phyloP scores from a whole-genome alignment of 92 coral and sea anemone species.

The Phenganax subtilis region DNA sequence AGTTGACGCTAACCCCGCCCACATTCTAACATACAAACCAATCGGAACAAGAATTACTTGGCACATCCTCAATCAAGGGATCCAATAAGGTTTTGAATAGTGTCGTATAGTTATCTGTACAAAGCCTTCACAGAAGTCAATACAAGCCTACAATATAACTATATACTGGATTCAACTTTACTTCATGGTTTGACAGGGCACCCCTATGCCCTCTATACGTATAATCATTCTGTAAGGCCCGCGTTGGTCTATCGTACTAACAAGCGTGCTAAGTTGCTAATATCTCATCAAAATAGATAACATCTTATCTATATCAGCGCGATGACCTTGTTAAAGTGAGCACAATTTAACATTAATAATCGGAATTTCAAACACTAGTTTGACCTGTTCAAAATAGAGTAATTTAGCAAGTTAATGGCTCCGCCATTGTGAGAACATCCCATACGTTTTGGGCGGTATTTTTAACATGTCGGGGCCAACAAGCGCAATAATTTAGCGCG shows the following conservation, averaged over 20 bases:
- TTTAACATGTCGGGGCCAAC: conserved; percentile 36
- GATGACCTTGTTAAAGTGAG: background rate
- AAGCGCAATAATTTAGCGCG: conserved; percentile 34
- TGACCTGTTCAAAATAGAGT: background rate
- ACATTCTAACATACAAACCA: no score
- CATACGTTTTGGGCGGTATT: conserved; percentile 27
- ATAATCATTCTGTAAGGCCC: no score
- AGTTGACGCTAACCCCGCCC: no score
- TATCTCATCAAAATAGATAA: conserved; percentile 4
- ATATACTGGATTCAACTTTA: no score
- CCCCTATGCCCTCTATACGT: no score
- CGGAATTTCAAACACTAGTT: background rate
- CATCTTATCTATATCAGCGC: background rate
- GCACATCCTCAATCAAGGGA: no score
- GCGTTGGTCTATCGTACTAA: background rate
- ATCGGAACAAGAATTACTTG: no score
- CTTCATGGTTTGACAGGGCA: no score
- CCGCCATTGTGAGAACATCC: conserved; percentile 21
- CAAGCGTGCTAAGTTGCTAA: conserved; percentile 32
- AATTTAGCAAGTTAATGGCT: background rate
- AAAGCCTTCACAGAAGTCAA: no score
- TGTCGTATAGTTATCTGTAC: no score
- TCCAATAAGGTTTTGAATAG: no score
- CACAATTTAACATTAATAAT: background rate
- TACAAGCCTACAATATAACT: no score